Conservation (phyloP, 2,888 invertebrate genomes). For the Cristatella mucedo region DNA sequence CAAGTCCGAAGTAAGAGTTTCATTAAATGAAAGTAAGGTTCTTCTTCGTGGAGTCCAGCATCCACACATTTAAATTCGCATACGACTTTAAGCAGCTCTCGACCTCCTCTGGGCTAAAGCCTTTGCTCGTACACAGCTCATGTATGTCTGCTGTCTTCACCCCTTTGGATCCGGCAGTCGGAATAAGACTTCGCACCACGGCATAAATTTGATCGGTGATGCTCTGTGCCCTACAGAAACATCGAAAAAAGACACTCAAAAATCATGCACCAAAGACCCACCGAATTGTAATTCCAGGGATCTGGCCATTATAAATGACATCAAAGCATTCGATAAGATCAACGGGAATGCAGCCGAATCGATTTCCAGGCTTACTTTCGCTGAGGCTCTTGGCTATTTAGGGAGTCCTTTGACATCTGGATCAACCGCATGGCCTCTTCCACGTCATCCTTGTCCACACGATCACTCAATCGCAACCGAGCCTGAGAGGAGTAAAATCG, state of each 20-base stretch:
- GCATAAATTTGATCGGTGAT: slow-evolving; percentile 68
- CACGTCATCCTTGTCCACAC: slow-evolving; percentile 83
- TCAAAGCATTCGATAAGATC: too few species aligned
- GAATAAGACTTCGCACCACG: slow-evolving; percentile 63
- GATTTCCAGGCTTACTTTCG: slow-evolving; percentile 16
- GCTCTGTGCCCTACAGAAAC: slow-evolving; percentile 28
- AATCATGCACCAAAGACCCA: too few species aligned
- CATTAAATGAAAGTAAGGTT: slow-evolving; percentile 70
- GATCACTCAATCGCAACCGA: slow-evolving; percentile 55
- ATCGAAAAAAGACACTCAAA: neutral
- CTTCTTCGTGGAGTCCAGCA: slow-evolving; percentile 77
- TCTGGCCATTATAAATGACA: too few species aligned
- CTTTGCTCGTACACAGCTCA: slow-evolving; percentile 62
- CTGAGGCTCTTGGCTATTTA: slow-evolving; percentile 40
- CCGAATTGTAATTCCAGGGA: too few species aligned
- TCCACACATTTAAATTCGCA: slow-evolving; percentile 86
- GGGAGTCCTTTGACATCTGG: slow-evolving; percentile 88
- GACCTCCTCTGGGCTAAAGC: slow-evolving; percentile 74
- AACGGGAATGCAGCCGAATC: neutral
- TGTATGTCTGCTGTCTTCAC: slow-evolving; percentile 67
- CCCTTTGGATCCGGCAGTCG: slow-evolving; percentile 46
- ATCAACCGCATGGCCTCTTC: slow-evolving; percentile 84
- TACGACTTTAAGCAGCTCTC: slow-evolving; percentile 83
- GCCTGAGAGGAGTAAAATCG: slow-evolving; percentile 34
- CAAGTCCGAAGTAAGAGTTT: too few species aligned